Evolutionary conservation across 2,888 invertebrate species (phyloP), one percentile per base, ranked within the genome.

Genomic region (Eilema caniola): DNA sequence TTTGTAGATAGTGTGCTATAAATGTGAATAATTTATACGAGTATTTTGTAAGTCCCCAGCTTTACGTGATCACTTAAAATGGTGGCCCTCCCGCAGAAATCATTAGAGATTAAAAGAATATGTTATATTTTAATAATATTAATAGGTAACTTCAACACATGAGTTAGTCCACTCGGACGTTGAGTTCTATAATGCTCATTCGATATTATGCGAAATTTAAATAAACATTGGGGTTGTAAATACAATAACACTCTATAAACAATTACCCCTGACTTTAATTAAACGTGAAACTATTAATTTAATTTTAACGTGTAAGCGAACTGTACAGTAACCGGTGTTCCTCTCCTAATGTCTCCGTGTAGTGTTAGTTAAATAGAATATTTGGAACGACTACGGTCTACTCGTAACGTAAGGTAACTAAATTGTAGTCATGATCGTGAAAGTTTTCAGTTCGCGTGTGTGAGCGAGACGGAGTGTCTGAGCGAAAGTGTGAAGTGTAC

Each of bases 1-100:
- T 92, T 88, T 94, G 94, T 95, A 94, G 94, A 94, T 95, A 95
- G 92, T 94, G 92, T 94, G 94, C 95, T 94, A 94, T 94, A 94
- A 93, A 93, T 94, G 95, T 95, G 94, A 94, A 95, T 95, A 95
- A 94, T 95, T 95, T 95, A 94, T 94, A 95, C 94, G 94, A 95
- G 91, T 95, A 94, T 93, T 93, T 92, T 95, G 93, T 95, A 94
- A 94, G 95, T 94, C 91, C 93, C 91, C 95, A 93, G 94, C 94
- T 95, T 94, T 94, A 95, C 94, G 91, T 92, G 94, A 94, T 90
- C 91, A 92, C 92, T 90, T 89, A 85, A 88, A 87, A 85, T 86
- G 87, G 71, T 89, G 94, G 92, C 93, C 93, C 93, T 92, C 88
- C 89, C 87, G 94, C 91, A 91, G 85, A 89, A 89, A 90, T 91